A percentile compares a stretch with the other conserved stretches of the same genome.
These are phyloP conservation scores for Gymnothorax javanicus DNA, from an alignment of 2,797 vertebrate species.

Conservation along the genomic window DNA sequence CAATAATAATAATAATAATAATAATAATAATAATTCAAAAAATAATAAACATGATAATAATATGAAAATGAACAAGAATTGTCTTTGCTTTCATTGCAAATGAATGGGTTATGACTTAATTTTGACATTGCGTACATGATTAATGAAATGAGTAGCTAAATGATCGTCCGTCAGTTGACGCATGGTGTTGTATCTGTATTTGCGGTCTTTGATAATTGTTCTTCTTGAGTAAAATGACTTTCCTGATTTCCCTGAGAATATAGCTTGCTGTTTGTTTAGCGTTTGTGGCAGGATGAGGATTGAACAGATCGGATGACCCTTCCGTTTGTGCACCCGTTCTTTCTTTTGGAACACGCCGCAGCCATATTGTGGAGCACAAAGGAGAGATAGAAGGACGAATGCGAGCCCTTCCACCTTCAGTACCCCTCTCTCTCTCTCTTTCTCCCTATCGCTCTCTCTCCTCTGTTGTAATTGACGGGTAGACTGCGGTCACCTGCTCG, in stretches of 20 bases:
- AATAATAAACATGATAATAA: neutral
- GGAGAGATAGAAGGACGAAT: slow-evolving; percentile 52
- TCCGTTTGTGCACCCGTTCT: neutral
- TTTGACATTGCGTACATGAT: neutral
- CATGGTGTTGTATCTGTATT: neutral
- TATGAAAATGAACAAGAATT: neutral
- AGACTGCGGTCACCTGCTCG: slow-evolving; percentile 58
- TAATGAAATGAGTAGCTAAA: neutral
- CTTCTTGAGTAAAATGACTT: neutral
- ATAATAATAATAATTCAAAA: neutral
- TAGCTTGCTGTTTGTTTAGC: neutral
- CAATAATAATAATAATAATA: neutral
- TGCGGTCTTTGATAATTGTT: neutral
- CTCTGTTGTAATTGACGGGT: slow-evolving; percentile 65
- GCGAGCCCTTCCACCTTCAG: slow-evolving; percentile 62
- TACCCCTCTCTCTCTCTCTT: slow-evolving; percentile 44
- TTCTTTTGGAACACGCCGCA: neutral
- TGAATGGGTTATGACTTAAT: neutral
- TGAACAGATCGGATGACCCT: slow-evolving; percentile 3
- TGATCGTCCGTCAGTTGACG: neutral
- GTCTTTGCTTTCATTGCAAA: neutral
- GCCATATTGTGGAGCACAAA: slow-evolving; percentile 45
- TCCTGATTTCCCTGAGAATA: neutral
- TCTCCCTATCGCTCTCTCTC: slow-evolving; percentile 47
- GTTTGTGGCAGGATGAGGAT: neutral